Percentiles rank a stretch among this genome's conserved stretches.
Evolutionary conservation across 2,113 vertebrate species (phyloP).

Genomic region (Chlamydotis undulata): DNA sequence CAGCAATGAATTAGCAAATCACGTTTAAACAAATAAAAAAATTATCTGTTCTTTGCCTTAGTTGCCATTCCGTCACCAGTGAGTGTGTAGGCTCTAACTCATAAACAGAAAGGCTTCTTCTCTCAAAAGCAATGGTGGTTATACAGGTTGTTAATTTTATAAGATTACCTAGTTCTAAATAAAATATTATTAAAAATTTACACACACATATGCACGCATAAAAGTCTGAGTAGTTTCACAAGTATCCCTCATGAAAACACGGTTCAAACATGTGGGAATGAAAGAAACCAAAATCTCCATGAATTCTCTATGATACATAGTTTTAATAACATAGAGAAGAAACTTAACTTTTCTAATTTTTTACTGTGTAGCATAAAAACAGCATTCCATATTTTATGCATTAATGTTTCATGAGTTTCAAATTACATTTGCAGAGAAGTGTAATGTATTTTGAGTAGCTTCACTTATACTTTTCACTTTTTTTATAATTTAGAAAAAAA

Average conservation of each 20-base stretch:
- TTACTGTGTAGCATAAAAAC: slow-evolving; percentile 12
- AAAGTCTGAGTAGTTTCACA: background rate
- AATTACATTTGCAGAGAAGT: slow-evolving; percentile 50
- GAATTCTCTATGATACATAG: slow-evolving; percentile 11
- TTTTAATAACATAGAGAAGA: slow-evolving; percentile 37
- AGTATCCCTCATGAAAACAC: background rate
- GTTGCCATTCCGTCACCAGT: background rate
- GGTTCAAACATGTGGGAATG: background rate
- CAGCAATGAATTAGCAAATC: background rate
- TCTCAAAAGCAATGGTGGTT: background rate
- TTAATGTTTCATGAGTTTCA: slow-evolving; percentile 59
- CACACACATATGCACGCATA: background rate
- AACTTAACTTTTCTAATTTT: slow-evolving; percentile 11
- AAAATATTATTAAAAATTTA: background rate
- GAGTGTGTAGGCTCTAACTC: background rate
- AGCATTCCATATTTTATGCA: slow-evolving; percentile 33
- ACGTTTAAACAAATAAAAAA: background rate
- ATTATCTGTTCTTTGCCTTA: background rate
- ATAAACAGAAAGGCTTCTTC: background rate
- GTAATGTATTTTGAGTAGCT: slow-evolving; percentile 41
- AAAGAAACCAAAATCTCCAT: background rate
- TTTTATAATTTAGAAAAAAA: slow-evolving; percentile 53
- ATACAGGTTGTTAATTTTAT: background rate
- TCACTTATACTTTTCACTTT: slow-evolving; percentile 45
- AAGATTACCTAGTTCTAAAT: background rate